Conservation (phyloP, 2,888 invertebrate genomes). For the Dimorphilus gyrociliatus region DNA sequence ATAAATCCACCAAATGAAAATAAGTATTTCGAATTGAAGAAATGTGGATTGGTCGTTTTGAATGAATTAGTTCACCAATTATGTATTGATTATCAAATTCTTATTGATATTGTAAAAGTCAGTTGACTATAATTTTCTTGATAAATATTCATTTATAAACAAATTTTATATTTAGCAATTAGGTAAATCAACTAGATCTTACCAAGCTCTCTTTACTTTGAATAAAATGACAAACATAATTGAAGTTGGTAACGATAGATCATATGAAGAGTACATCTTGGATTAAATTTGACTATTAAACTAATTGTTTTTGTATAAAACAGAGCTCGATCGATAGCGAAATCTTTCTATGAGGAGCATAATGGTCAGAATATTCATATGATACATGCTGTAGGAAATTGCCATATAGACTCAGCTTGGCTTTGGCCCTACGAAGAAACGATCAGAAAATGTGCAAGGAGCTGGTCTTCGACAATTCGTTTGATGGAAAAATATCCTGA, state of each 20-base stretch:
- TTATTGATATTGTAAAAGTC: constrained; percentile 38
- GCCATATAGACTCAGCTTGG: constrained; percentile 44
- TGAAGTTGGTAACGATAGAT: constrained; percentile 17
- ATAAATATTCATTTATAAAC: not conserved
- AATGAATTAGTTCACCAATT: constrained; percentile 34
- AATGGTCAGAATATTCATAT: constrained; percentile 38
- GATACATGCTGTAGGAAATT: constrained; percentile 40
- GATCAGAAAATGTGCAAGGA: constrained; percentile 41
- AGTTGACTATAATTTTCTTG: not conserved
- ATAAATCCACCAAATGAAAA: constrained; percentile 37
- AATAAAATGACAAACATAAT: constrained; percentile 40
- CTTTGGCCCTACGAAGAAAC: constrained; percentile 43
- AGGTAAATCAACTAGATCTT: too few relatives aligned
- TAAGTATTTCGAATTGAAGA: constrained; percentile 26
- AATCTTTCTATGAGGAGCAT: constrained; percentile 34
- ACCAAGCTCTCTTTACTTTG: constrained; percentile 40
- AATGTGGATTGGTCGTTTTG: constrained; percentile 36
- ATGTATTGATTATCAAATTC: constrained; percentile 36
- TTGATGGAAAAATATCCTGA: constrained; percentile 40
- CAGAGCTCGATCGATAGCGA: constrained; percentile 32
- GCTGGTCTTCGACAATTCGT: constrained; percentile 38
- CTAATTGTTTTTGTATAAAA: constrained; percentile 7
- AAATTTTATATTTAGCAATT: not conserved
- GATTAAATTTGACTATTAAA: not conserved
- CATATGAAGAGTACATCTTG: constrained; percentile 16